Evolutionary conservation across 2,113 vertebrate species (phyloP), one percentile per base, ranked within the genome.

Genomic region (Siphamia tubifer): DNA sequence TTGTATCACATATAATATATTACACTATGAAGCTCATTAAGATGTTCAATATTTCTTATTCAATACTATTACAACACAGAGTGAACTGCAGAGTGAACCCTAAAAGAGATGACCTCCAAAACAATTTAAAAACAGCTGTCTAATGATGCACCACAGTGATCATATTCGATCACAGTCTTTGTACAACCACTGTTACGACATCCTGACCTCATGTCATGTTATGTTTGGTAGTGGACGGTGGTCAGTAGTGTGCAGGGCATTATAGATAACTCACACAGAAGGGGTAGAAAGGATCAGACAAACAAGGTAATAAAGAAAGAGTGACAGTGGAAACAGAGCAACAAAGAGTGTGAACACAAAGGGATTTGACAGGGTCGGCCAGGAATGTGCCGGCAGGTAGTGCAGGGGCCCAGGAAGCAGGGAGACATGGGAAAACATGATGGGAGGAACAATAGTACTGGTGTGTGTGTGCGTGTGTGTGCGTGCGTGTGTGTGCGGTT

Each of bases 341-440:
- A 85, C 78, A 87, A 85, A 80, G 80, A 65, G 56, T 2, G 54
- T 11, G 21, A 64, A 70, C 68, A 85, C 75, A 84, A 81, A 86
- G 74, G 44, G 62, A 63, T 73, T 42, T 81, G 83, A 87, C 76
- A 53, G 39, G 68, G 74, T 74, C 15, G 65, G 38, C 73, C 63
- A 86, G 83, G 88, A 90, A 90, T 91, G 88, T 81, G 68, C 75
- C 54, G 52, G 77, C 83, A 91, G 81, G 90, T 91, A 90, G 74
- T 5, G n/a, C 45, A 71, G 90, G 69, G 90, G 88, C 89, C 86
- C 87, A 89, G 85, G 79, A 90, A 90, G 87, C 69, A 81, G 43
- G 44, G 31, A 70, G 44, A 79, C 79, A 85, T 71, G 79, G 74
- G 74, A 83, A 83, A 78, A 82, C 70, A 63, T 55, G 27, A 54